A percentile compares a stretch with the other conserved stretches of the same genome.
Conservation (phyloP, 2,888 invertebrate species). For the Trilocha varians region DNA sequence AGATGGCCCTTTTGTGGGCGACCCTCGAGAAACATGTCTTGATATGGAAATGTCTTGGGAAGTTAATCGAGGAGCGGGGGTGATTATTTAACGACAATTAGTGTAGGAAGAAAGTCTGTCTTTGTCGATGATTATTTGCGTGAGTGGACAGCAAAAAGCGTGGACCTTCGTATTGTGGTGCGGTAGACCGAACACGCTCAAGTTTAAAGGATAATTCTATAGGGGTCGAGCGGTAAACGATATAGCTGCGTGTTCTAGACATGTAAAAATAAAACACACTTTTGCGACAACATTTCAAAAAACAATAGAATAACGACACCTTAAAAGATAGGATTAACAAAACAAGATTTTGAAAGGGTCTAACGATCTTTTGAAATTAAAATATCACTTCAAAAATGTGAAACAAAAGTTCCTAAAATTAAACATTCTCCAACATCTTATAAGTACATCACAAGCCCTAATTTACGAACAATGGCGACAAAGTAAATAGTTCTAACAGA, state of each 20-base stretch:
- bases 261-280: no score
- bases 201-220: slow-evolving; percentile 62
- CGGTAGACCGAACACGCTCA: slow-evolving; percentile 47
- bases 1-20: slow-evolving; percentile 72
- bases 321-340: no score
- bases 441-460: no score
- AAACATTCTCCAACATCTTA: no score
- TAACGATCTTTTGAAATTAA: no score
- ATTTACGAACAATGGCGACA: no score
- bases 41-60: slow-evolving; percentile 70
- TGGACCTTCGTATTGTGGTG: slow-evolving; percentile 46
- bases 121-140: slow-evolving; percentile 55
- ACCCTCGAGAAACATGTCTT: slow-evolving; percentile 74
- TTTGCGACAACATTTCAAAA: no score
- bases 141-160: slow-evolving; percentile 50
- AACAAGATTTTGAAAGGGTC: no score
- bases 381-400: no score
- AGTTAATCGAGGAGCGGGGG: slow-evolving; percentile 63
- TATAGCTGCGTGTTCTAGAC: no score
- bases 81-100: slow-evolving; percentile 64
- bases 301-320: no score
- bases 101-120: slow-evolving; percentile 36
- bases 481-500: slow-evolving; percentile 13
- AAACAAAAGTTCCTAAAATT: no score
- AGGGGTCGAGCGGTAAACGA: slow-evolving; percentile 35